Evolutionary conservation across 2,888 invertebrate species (phyloP).

Genomic region (Pyrocoelia pectoralis): DNA sequence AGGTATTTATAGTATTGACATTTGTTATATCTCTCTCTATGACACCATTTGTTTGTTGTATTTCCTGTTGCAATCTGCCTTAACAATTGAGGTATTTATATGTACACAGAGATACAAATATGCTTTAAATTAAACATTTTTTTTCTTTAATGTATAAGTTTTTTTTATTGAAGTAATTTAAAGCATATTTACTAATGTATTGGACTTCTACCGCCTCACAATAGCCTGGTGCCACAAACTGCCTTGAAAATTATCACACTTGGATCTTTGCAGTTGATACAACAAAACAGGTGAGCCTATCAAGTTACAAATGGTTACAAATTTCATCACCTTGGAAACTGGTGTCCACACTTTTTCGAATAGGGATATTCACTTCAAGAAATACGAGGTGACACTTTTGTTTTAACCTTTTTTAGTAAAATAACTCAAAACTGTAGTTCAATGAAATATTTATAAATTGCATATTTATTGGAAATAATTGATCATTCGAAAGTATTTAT

Average conservation of each 20-base stretch:
- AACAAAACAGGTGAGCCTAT: slow-evolving; percentile 53
- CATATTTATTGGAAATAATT: too few relatives aligned
- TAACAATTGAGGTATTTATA: slow-evolving; percentile 40
- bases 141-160: not conserved
- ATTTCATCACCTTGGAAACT: slow-evolving; percentile 19
- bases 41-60: slow-evolving; percentile 32
- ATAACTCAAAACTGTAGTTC: too few relatives aligned
- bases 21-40: slow-evolving; percentile 33
- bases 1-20: slow-evolving; percentile 47
- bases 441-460: too few relatives aligned
- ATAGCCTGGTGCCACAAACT: slow-evolving; percentile 28
- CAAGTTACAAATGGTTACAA: slow-evolving; percentile 35
- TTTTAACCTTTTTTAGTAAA: slow-evolving; percentile 17
- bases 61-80: slow-evolving; percentile 36
- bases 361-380: slow-evolving; percentile 31
- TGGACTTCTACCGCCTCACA: slow-evolving; percentile 31
- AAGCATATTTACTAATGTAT: slow-evolving; percentile 24
- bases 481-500: too few relatives aligned
- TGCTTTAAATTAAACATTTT: slow-evolving; percentile 24
- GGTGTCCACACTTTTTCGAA: slow-evolving; percentile 13
- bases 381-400: slow-evolving; percentile 39
- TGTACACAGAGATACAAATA: slow-evolving; percentile 21
- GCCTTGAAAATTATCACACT: slow-evolving; percentile 41
- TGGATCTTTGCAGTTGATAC: slow-evolving; percentile 50
- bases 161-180: slow-evolving; percentile 16